These are phyloP conservation scores for Limanda limanda DNA, from an alignment of 2,113 vertebrate genomes.

Conservation along the genomic window DNA sequence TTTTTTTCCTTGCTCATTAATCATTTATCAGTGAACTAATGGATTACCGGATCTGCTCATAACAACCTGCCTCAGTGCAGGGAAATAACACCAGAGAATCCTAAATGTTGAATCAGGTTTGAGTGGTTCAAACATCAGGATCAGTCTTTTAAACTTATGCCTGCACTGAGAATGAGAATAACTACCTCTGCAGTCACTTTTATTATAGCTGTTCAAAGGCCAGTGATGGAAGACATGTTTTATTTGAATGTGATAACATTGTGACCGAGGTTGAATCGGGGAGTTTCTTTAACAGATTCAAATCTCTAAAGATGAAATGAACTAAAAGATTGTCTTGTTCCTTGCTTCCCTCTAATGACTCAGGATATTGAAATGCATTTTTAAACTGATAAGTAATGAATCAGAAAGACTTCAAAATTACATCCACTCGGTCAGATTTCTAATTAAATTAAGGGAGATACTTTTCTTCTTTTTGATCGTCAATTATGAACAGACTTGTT, in stretches of 20 bases:
- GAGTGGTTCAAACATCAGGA: neutral
- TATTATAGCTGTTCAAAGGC: constrained; percentile 17
- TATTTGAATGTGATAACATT: constrained; percentile 1
- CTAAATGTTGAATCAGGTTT: no score
- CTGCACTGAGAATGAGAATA: neutral
- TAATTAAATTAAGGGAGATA: neutral
- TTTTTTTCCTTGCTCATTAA: no score
- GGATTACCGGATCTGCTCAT: no score
- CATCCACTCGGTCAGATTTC: neutral
- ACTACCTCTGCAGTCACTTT: neutral
- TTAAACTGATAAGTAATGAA: neutral
- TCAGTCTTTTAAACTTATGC: neutral
- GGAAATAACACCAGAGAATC: no score
- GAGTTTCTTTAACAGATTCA: neutral
- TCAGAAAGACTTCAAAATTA: neutral
- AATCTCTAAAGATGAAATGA: neutral
- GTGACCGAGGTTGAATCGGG: neutral
- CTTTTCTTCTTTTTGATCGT: neutral
- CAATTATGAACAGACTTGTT: neutral
- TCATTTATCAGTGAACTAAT: no score
- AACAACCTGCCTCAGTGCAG: no score
- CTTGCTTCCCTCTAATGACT: neutral
- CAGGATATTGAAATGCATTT: constrained; percentile 1
- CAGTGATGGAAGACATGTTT: neutral
- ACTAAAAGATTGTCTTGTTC: neutral